Evolutionary conservation across 2,888 invertebrate species (phyloP), one percentile per base, ranked within the genome.

Genomic region (Apotomis betuletana): DNA sequence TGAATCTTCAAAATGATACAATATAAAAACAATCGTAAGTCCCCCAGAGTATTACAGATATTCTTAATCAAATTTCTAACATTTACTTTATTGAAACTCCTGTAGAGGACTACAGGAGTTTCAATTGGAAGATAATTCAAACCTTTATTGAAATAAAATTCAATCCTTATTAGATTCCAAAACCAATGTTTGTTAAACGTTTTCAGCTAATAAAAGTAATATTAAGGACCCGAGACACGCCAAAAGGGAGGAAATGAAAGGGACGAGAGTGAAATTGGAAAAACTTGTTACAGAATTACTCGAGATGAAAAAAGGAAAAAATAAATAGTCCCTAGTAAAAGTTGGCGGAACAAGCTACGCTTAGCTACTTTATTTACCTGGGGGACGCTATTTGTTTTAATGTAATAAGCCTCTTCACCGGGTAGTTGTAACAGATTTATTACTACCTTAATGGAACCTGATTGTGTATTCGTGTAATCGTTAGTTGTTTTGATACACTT

Each of bases 261-360:
- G 89, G 86, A 88, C 62, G 89, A 90, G 90, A 91, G 91, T 89
- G 90, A 92, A 93, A 92, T 93, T 92, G 92, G 91, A 92, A 92
- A 72, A 93, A 92, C 92, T 92, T 92, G 92, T 91, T 91, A 90
- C 87, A 86, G 87, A 90, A 91, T 91, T 90, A 89, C 87, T 85
- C 79, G 84, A 85, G 87, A 90, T 87, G 90, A 90, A 90, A 90
- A 86, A 90, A 83, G 78, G 82, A 75, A 73, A 87, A 90, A 91
- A 90, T 90, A 89, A 90, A 89, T 87, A 89, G 86, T 82, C 84
- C 83, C 81, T 86, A 83, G 85, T 82, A 86, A 89, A 90, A 82
- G 88, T 90, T 90, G 82, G 82, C 78, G 79, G 77, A 83, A 85
- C 86, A 86, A 81, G 83, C 81, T 75, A 74, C 77, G 78, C 74